These are phyloP conservation scores for Germaria angustata DNA, from an alignment of 2,888 invertebrate genomes.

Conservation along the genomic window DNA sequence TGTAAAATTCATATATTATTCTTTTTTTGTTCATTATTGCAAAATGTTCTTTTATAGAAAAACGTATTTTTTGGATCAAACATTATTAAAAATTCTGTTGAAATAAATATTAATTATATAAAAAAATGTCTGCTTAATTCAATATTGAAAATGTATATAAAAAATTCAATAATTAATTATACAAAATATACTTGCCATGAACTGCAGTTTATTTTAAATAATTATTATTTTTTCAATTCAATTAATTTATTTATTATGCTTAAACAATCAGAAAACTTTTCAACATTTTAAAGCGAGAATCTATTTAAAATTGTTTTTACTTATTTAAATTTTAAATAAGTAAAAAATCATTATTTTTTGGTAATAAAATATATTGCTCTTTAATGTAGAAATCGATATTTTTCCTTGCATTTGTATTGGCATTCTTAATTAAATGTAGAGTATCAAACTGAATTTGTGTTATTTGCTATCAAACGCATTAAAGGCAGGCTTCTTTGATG, in stretches of 20 bases:
- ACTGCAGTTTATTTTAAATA: background rate
- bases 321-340: no score
- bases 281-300: background rate
- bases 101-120: background rate
- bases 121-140: background rate
- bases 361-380: no score
- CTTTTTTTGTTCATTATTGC: no score
- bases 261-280: background rate
- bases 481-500: no score
- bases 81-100: background rate
- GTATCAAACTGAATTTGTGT: no score
- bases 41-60: background rate
- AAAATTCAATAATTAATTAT: constrained; percentile 21
- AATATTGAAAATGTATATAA: constrained; percentile 6
- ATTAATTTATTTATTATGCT: background rate
- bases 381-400: no score
- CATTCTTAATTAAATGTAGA: no score
- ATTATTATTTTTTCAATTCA: background rate
- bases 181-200: background rate
- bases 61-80: background rate
- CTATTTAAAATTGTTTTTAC: no score
- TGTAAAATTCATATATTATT: no score
- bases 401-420: no score
- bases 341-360: no score
- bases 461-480: no score